Evolutionary conservation across 2,113 vertebrate species (phyloP).

Genomic region (Leptodactylus fuscus): DNA sequence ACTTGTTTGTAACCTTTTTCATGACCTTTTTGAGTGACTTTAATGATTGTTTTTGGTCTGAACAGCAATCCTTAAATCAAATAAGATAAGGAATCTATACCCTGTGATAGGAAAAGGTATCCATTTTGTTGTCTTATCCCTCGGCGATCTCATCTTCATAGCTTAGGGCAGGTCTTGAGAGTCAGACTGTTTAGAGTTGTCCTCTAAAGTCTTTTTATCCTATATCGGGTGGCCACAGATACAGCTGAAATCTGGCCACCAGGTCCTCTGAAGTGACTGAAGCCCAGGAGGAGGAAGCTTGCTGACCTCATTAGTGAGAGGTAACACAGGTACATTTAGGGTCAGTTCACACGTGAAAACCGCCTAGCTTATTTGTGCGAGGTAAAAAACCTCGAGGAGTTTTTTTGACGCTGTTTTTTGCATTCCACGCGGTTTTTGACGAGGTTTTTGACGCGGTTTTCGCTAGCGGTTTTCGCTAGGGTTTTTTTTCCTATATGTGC

Average conservation of each 20-base stretch:
- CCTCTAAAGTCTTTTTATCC: slow-evolving; percentile 83
- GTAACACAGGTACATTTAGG: slow-evolving; percentile 50
- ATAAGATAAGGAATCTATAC: slow-evolving; percentile 58
- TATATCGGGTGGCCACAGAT: slow-evolving; percentile 78
- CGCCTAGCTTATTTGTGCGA: no score
- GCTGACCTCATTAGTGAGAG: slow-evolving; percentile 62
- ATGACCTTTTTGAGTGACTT: slow-evolving; percentile 54
- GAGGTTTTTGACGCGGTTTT: no score
- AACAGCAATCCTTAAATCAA: slow-evolving; percentile 57
- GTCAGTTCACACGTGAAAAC: no score
- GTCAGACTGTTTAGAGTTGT: slow-evolving; percentile 76
- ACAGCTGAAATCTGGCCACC: slow-evolving; percentile 60
- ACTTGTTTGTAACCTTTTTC: slow-evolving; percentile 7
- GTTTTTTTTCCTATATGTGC: no score
- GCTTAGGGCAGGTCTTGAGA: slow-evolving; percentile 68
- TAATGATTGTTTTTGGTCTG: slow-evolving; percentile 53
- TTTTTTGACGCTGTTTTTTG: no score
- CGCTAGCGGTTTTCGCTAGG: no score
- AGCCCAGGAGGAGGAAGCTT: slow-evolving; percentile 63
- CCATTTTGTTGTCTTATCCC: slow-evolving; percentile 62
- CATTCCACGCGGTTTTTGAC: no score
- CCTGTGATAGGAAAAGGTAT: slow-evolving; percentile 52
- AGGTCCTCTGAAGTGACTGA: slow-evolving; percentile 61
- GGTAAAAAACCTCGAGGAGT: no score
- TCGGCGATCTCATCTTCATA: slow-evolving; percentile 65